Base-by-base conservation (phyloP, 2,113 vertebrate species). In the Tachycineta bicolor region DNA sequence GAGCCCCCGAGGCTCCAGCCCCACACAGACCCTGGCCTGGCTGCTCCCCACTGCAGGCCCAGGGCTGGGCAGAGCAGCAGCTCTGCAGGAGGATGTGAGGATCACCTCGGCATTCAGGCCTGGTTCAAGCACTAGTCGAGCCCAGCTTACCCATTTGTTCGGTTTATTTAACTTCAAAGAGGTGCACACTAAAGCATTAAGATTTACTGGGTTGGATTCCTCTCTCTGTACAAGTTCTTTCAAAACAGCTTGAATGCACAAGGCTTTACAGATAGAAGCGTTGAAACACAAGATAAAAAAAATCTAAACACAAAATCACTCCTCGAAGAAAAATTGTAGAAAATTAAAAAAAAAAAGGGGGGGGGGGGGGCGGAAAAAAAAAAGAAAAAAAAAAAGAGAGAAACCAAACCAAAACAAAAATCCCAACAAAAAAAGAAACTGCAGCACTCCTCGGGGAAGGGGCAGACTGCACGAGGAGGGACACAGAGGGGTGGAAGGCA, bases 81-180 rank as follows among this genome's bases (percentile, higher is more conserved):
- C 87, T 87, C 80, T 37, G 52, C 37, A 82, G 86, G 22, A 75
- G 58, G 47, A 83, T 17, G 67, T 8, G 68, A 73, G 71, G 26
- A 20, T 4, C 18, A 79, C 25, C 49, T 23, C 3, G 71, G 63
- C 29, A 11, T 6, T 34, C 9, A 33, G 22, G 87, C n/a, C 3
- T 34, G 90, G 68, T 29, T 34, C 43, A 91, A 92, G 93, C 78
- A 97, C 75, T 31, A 96, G 85, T 18, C 88, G 17, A 93, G 82
- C 65, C 89, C 89, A 84, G 73, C 94, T 90, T 89, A 85, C 90
- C 94, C 90, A 85, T 91, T 92, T 91, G 94, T 91, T 97, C 83
- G 23, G 85, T 97, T 98, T 98, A 98, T 97, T 98, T 63, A 89
- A 96, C 97, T 98, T 94, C 95, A 97, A 98, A 97, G 97, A 96